These are phyloP conservation scores for Megalurothrips usitatus DNA, from an alignment of 2,888 invertebrate genomes.

Conservation along the genomic window DNA sequence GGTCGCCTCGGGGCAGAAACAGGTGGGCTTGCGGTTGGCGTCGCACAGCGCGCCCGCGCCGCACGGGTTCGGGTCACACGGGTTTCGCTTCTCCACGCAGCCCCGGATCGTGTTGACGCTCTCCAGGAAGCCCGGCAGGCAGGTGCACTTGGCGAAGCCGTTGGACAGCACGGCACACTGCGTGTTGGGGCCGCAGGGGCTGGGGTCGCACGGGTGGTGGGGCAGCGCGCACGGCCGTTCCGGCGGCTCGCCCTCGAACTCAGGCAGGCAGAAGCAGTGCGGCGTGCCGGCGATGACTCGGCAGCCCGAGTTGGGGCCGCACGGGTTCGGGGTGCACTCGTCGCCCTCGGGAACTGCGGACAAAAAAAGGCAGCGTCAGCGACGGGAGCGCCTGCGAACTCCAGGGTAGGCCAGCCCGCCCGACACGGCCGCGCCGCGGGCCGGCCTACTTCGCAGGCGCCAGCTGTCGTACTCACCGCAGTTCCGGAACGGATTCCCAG, in stretches of 20 bases:
- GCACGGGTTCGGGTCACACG: conserved; percentile 78
- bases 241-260: conserved; percentile 82
- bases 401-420: too few species aligned
- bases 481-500: conserved; percentile 84
- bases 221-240: conserved; percentile 64
- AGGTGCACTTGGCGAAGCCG: conserved; percentile 83
- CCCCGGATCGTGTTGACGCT: conserved; percentile 84
- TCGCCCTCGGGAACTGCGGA: conserved; percentile 79
- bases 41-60: conserved; percentile 75
- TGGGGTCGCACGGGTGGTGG: conserved; percentile 74
- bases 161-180: conserved; percentile 72
- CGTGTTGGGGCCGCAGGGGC: conserved; percentile 84
- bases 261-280: conserved; percentile 81
- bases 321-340: conserved; percentile 75
- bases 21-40: conserved; percentile 70
- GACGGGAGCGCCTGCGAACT: too few species aligned
- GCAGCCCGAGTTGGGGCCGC: conserved; percentile 79
- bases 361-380: not conserved
- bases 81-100: conserved; percentile 71
- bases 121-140: conserved; percentile 74
- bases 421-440: too few species aligned
- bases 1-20: conserved; percentile 78
- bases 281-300: conserved; percentile 68
- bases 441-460: too few species aligned
- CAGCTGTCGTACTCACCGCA: conserved; percentile 67